These are phyloP conservation scores for Colletes collaris DNA, from an alignment of 2,888 invertebrate species.

Conservation along the genomic window DNA sequence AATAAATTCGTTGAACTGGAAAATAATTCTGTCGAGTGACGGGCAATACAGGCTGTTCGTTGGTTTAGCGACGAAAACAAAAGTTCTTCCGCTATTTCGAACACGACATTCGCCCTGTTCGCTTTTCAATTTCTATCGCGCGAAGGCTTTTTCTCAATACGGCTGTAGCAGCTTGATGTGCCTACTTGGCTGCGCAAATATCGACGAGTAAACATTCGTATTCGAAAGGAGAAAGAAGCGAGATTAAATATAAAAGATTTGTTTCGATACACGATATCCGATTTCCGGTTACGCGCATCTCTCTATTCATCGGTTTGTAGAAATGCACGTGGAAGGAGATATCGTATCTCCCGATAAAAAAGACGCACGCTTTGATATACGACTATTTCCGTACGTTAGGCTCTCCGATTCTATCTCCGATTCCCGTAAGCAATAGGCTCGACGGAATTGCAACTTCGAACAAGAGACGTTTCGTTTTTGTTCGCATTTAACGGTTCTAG, in stretches of 20 bases:
- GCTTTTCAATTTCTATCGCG: background rate
- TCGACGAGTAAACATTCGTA: background rate
- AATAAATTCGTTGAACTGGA: slow-evolving; percentile 12
- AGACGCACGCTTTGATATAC: background rate
- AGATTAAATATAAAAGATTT: background rate
- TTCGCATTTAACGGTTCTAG: background rate
- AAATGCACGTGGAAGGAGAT: background rate
- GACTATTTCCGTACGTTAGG: background rate
- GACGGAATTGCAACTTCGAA: background rate
- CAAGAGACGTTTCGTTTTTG: slow-evolving; percentile 7
- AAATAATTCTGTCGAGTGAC: background rate
- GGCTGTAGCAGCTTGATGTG: background rate
- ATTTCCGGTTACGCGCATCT: background rate
- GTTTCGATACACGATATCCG: background rate
- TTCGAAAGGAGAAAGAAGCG: background rate
- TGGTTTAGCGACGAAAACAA: background rate
- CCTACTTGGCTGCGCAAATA: slow-evolving; percentile 9
- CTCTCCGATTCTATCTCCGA: slow-evolving; percentile 1
- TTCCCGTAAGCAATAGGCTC: background rate
- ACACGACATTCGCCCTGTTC: background rate
- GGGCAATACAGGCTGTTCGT: background rate
- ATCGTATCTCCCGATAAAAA: background rate
- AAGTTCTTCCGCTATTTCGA: slow-evolving; percentile 1
- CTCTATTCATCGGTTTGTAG: too few relatives aligned
- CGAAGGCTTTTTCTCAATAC: background rate